These are phyloP conservation scores for Dryomyza anilis DNA, from an alignment of 2,888 invertebrate species.

Conservation along the genomic window DNA sequence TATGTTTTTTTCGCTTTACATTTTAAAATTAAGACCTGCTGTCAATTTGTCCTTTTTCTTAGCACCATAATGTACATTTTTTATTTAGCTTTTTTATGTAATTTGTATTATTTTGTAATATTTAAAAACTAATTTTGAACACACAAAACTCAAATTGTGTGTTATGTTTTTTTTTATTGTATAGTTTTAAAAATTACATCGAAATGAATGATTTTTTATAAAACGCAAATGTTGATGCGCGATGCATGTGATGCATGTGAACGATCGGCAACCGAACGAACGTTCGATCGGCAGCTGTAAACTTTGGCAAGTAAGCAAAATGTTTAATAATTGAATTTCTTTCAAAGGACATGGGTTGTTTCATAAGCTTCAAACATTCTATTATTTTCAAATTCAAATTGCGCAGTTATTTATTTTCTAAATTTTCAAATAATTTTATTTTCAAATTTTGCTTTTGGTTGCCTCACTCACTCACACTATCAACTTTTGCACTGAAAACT, in stretches of 20 bases:
- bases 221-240: slow-evolving; percentile 35
- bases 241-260: slow-evolving; percentile 31
- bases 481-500: no score
- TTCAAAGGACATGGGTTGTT: background rate
- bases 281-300: slow-evolving; percentile 26
- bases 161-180: slow-evolving; percentile 17
- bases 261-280: no score
- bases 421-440: no score
- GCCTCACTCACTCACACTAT: no score
- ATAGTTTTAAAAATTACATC: slow-evolving; percentile 58
- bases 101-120: slow-evolving; percentile 26
- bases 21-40: no score
- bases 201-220: slow-evolving; percentile 59
- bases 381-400: no score
- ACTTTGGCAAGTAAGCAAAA: slow-evolving; percentile 33
- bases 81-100: slow-evolving; percentile 18
- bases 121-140: slow-evolving; percentile 9
- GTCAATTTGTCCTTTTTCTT: no score
- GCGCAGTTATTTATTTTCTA: no score
- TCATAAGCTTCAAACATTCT: background rate
- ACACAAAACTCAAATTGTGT: slow-evolving; percentile 3
- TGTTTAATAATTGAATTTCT: slow-evolving; percentile 5
- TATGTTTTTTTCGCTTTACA: no score
- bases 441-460: background rate
- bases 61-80: background rate